Evolutionary conservation across 1,140 invertebrate genomes (phyloP), one percentile per base, ranked within the genome.

Genomic region (Drosophila erecta): DNA sequence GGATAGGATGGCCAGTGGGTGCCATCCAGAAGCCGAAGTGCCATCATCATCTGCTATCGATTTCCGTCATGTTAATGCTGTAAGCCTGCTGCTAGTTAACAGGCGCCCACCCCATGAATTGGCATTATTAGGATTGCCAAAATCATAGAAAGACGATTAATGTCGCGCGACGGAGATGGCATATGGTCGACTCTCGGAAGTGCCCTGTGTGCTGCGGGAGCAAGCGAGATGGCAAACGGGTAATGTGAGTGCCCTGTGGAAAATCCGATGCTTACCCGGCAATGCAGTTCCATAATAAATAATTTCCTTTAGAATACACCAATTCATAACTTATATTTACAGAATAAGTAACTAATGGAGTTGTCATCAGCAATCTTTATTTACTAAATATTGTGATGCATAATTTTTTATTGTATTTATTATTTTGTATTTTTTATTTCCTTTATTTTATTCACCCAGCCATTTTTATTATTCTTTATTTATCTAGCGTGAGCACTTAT

Each of bases 81-180:
- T 75, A 78, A 75, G 73, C 79, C 81, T 81, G 76, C 73, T 73
- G 79, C 74, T 79, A 74, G 75, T 79, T 90, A 86, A 86, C 83
- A 87, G 85, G 89, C 87, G 84, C 89, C 89, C 89, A 90, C 87
- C 71, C 87, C 80, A 78, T 72, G 60, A 81, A 79, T 85, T 81
- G 74, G 55, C 77, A 91, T 81, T 90, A 90, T 90, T 90, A 90
- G 89, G 89, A 90, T 81, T 84, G 73, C 89, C 76, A 84, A 90
- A 90, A 89, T 79, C 76, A 85, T 90, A 91, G 89, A 90, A 91
- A 90, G 89, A 75, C 86, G 85, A 90, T 90, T 84, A 87, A 86
- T 79, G 76, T 58, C 43, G 62, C 17, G 30, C 47, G 71, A 69
- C 54, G 46, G 47, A 46, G 37, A 59, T n/a, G 12, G 43, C 30